These are phyloP conservation scores for Semicossyphus pulcher DNA, from an alignment of 2,113 vertebrate species.

Conservation along the genomic window DNA sequence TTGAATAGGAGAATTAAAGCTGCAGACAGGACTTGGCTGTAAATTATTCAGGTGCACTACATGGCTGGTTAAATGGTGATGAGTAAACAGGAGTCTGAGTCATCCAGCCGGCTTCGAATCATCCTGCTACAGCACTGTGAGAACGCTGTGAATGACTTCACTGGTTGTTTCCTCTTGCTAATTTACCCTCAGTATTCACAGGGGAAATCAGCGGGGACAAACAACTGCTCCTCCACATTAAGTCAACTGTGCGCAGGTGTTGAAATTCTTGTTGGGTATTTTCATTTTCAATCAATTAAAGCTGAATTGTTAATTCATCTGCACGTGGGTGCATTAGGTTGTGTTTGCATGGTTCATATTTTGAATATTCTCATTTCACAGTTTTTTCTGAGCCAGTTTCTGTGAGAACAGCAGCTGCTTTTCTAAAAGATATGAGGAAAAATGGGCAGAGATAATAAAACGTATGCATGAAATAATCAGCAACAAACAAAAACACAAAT, in stretches of 20 bases:
- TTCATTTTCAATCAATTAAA: conserved; percentile 57
- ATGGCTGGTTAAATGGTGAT: conserved; percentile 66
- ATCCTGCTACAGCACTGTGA: conserved; percentile 36
- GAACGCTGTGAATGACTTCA: conserved; percentile 46
- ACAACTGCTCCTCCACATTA: conserved; percentile 63
- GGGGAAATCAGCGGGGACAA: conserved; percentile 71
- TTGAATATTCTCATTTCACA: conserved; percentile 3
- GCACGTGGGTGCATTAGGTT: conserved; percentile 1
- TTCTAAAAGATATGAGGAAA: neutral
- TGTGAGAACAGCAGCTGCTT: conserved; percentile 5
- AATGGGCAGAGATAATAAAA: neutral
- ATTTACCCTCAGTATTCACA: conserved; percentile 62
- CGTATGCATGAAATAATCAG: too few species aligned
- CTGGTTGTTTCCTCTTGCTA: conserved; percentile 49
- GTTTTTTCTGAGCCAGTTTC: conserved; percentile 16
- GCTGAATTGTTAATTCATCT: conserved; percentile 43
- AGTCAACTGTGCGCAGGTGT: conserved; percentile 61
- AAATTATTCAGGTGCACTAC: conserved; percentile 68
- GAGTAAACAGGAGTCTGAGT: conserved; percentile 70
- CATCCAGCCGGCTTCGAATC: conserved; percentile 58
- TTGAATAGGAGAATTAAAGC: conserved; percentile 27
- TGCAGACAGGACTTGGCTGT: conserved; percentile 35
- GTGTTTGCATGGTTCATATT: neutral
- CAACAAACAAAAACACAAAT: too few species aligned
- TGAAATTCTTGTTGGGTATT: conserved; percentile 18